A percentile compares a stretch with the other conserved stretches of the same genome.
Conservation (phyloP, 2,113 vertebrate species). For the Ranitomeya variabilis region DNA sequence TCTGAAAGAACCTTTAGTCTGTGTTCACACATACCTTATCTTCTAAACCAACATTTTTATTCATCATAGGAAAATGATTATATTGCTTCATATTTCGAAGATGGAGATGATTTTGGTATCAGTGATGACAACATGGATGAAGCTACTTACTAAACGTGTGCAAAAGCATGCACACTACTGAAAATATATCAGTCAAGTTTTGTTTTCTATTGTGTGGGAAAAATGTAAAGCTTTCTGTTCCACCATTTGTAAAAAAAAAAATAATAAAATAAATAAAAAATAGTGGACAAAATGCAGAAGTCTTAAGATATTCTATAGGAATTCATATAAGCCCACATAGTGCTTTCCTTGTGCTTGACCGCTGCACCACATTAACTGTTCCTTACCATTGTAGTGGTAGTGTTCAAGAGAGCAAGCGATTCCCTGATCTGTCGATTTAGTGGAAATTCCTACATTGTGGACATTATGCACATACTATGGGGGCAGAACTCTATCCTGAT, state of each 20-base stretch:
- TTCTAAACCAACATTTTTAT: neutral
- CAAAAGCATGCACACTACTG: neutral
- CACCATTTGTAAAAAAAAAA: neutral
- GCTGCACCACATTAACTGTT: no score
- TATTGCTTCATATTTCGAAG: constrained; percentile 87
- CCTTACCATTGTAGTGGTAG: no score
- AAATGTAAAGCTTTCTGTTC: neutral
- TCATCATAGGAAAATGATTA: constrained; percentile 84
- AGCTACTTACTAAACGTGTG: constrained; percentile 78
- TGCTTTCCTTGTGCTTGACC: no score
- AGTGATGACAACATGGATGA: constrained; percentile 90
- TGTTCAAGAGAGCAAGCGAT: no score
- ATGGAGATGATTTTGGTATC: constrained; percentile 81
- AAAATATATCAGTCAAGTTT: neutral
- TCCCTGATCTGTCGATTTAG: no score
- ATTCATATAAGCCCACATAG: neutral
- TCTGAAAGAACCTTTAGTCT: neutral
- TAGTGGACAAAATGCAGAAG: neutral
- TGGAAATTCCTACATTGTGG: no score
- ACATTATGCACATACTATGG: no score
- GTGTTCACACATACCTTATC: neutral
- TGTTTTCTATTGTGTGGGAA: neutral
- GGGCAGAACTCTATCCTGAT: no score
- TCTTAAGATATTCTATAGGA: neutral
- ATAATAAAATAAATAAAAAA: neutral